These are phyloP conservation scores for Chrysaora quinquecirrha DNA, from an alignment of 30 jellyfish, hydroid and myxozoan genomes.

Conservation along the genomic window DNA sequence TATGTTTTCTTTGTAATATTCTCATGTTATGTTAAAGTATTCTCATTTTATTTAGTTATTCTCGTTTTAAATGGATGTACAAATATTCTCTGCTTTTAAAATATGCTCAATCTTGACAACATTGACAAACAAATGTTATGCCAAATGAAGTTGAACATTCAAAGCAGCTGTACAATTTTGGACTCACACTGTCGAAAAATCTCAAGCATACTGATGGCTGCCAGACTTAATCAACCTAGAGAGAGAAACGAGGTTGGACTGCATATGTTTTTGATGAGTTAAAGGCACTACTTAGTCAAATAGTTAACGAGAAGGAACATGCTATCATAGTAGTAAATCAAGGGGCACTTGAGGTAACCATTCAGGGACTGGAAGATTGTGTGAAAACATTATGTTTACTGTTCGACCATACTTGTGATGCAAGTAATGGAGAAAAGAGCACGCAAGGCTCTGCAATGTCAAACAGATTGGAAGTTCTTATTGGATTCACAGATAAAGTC, in stretches of 20 bases:
- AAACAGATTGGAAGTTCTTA: not conserved
- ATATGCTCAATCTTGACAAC: not conserved
- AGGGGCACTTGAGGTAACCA: not conserved
- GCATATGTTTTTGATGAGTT: constrained; percentile 1
- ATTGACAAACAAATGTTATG: not conserved
- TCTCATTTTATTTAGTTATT: too few relatives aligned
- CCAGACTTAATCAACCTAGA: not conserved
- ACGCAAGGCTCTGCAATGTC: not conserved
- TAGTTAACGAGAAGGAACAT: not conserved
- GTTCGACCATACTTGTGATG: not conserved
- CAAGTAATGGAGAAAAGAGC: not conserved
- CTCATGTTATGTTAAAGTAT: too few relatives aligned
- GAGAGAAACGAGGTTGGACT: constrained; percentile 12
- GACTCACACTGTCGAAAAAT: too few relatives aligned
- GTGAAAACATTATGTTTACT: not conserved
- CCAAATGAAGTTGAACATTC: not conserved
- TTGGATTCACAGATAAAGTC: not conserved
- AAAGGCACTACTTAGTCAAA: not conserved
- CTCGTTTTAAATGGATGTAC: not conserved
- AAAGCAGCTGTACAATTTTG: not conserved
- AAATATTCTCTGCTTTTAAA: too few relatives aligned
- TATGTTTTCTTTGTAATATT: not conserved
- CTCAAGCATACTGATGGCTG: not conserved
- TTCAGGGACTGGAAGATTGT: not conserved
- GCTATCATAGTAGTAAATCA: not conserved